Percentiles rank a stretch among this genome's conserved stretches.
These are phyloP conservation scores for Watsonalla binaria DNA, from an alignment of 2,888 invertebrate genomes.

Conservation along the genomic window DNA sequence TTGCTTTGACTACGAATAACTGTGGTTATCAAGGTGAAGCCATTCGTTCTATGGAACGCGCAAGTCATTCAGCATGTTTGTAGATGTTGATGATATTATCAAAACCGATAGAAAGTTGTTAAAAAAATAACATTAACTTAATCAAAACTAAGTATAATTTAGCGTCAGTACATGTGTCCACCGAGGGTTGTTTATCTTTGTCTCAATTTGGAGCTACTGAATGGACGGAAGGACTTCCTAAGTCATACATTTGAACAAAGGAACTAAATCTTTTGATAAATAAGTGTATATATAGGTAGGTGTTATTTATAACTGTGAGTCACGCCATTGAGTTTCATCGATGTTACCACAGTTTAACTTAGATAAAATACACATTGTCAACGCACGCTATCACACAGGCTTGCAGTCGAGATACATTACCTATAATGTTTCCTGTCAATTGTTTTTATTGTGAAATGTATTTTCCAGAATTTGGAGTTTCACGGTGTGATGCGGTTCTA, in stretches of 20 bases:
- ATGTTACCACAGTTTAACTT: conserved; percentile 9
- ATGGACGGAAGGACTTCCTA: neutral
- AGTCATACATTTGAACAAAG: neutral
- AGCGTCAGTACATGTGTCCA: too few relatives aligned
- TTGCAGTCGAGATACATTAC: neutral
- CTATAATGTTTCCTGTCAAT: conserved; percentile 1
- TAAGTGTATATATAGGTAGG: neutral
- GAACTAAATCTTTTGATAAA: neutral
- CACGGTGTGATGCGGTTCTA: conserved; percentile 99
- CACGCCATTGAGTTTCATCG: conserved; percentile 13
- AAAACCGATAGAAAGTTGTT: too few relatives aligned
- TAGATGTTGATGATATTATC: too few relatives aligned
- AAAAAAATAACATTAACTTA: too few relatives aligned
- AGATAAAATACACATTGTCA: conserved; percentile 2
- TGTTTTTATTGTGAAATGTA: neutral
- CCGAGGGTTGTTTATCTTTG: neutral
- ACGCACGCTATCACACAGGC: neutral
- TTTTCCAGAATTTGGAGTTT: conserved; percentile 94
- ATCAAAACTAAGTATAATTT: too few relatives aligned
- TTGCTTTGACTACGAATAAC: neutral
- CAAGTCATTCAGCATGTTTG: too few relatives aligned
- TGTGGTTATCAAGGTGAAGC: neutral
- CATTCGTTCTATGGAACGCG: neutral
- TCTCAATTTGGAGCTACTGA: neutral
- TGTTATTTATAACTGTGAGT: conserved; percentile 9